Percentiles rank a stretch among this genome's conserved stretches.
Conservation (phyloP, 2,888 invertebrate species). For the Esperia sulphurella region DNA sequence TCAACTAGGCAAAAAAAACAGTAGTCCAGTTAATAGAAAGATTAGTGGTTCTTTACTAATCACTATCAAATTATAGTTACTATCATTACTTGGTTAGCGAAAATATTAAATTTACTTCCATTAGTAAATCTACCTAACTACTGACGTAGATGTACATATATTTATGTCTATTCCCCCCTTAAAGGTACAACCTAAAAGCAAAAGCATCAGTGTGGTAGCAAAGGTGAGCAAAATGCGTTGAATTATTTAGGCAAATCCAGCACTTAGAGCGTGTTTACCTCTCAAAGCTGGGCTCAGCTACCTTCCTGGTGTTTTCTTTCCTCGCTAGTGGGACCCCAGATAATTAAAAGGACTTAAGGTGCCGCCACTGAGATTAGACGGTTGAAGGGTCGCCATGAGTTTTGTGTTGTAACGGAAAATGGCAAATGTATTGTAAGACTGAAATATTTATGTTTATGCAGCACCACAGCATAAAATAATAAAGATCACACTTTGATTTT, state of each 20-base stretch:
- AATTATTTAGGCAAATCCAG: conserved; percentile 20
- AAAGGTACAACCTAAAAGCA: too few relatives aligned
- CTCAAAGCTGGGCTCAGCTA: conserved; percentile 11
- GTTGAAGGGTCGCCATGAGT: not conserved
- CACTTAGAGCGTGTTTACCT: conserved; percentile 17
- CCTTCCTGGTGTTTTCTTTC: conserved; percentile 12
- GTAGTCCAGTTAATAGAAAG: too few relatives aligned
- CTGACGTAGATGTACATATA: too few relatives aligned
- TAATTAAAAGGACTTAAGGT: conserved; percentile 23
- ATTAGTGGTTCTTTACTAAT: too few relatives aligned
- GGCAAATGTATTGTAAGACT: too few relatives aligned
- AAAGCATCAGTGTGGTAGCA: not conserved
- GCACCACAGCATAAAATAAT: not conserved
- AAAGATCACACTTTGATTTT: not conserved
- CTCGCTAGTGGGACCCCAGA: conserved; percentile 10
- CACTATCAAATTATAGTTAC: too few relatives aligned
- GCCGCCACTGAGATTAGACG: conserved; percentile 12
- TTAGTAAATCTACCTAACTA: too few relatives aligned
- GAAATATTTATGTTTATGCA: too few relatives aligned
- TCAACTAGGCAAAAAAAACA: too few relatives aligned
- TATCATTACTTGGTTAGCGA: too few relatives aligned
- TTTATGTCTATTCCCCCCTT: too few relatives aligned
- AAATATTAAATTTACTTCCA: too few relatives aligned
- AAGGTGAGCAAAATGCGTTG: conserved; percentile 6
- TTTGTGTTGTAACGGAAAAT: not conserved